phyloP scores from a whole-genome alignment of 2,888 invertebrate genomes.

The Leucophenga maculata region DNA sequence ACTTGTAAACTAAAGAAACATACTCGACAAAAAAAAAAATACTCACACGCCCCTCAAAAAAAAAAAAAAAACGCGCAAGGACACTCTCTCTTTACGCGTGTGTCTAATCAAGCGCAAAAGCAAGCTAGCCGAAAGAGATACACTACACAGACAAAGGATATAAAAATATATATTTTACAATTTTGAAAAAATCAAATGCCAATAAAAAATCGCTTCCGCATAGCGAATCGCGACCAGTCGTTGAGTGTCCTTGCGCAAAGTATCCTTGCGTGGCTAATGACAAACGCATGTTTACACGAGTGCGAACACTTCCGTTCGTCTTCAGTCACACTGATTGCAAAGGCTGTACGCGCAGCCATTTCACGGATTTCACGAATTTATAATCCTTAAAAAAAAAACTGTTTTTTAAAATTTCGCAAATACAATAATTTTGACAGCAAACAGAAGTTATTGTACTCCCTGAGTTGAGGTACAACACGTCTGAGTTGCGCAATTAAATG shows the following conservation, averaged over 20 bases:
- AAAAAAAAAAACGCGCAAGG: slow-evolving; percentile 34
- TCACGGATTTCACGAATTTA: slow-evolving; percentile 44
- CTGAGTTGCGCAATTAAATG: slow-evolving; percentile 54
- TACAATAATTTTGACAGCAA: slow-evolving; percentile 14
- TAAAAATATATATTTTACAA: slow-evolving; percentile 42
- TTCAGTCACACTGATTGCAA: slow-evolving; percentile 44
- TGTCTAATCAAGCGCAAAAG: slow-evolving; percentile 57
- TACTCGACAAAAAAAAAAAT: slow-evolving; percentile 33
- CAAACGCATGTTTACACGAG: slow-evolving; percentile 66
- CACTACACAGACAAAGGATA: slow-evolving; percentile 19
- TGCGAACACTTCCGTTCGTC: slow-evolving; percentile 56
- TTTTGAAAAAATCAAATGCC: slow-evolving; percentile 62
- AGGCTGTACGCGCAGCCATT: slow-evolving; percentile 49
- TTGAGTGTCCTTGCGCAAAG: background rate
- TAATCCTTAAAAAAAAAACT: slow-evolving; percentile 40
- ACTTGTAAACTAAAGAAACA: slow-evolving; percentile 54
- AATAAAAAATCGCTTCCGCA: slow-evolving; percentile 5
- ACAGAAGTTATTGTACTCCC: slow-evolving; percentile 11
- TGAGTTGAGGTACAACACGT: no score
- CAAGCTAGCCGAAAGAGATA: slow-evolving; percentile 35
- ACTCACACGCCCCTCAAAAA: background rate
- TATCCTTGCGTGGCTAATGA: slow-evolving; percentile 56
- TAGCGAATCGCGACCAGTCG: slow-evolving; percentile 14
- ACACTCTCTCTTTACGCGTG: slow-evolving; percentile 37
- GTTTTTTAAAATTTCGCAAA: slow-evolving; percentile 3